Percentiles rank a stretch among this genome's conserved stretches.
Evolutionary conservation across 2,113 vertebrate genomes (phyloP).

Genomic region (Laticauda colubrina): DNA sequence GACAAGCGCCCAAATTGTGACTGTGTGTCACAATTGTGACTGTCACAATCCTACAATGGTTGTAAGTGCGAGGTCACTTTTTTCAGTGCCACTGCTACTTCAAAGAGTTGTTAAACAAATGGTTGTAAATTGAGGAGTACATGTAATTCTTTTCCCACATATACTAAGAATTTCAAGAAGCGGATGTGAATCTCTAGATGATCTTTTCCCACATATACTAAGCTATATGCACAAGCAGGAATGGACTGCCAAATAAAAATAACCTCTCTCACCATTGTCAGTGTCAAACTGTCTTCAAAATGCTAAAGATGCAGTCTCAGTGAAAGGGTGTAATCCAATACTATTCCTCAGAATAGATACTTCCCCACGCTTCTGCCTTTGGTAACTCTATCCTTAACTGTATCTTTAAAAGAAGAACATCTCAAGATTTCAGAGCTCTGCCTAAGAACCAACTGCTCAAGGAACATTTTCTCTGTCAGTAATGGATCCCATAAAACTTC

Average conservation of each 20-base stretch:
- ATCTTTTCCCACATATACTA: not conserved
- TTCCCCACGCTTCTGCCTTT: not conserved
- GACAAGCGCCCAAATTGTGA: not conserved
- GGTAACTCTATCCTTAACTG: conserved; percentile 53
- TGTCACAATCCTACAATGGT: not conserved
- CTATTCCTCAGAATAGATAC: conserved; percentile 58
- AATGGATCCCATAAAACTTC: not conserved
- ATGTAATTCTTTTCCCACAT: not conserved
- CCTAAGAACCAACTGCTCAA: conserved; percentile 41
- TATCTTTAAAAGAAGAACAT: conserved; percentile 39
- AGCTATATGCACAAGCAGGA: not conserved
- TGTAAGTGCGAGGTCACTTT: not conserved
- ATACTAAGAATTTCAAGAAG: no score
- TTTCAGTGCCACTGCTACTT: not conserved
- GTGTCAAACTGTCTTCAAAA: conserved; percentile 34
- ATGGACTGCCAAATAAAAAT: not conserved
- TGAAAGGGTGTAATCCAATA: conserved; percentile 53
- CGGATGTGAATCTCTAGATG: not conserved
- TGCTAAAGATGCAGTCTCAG: not conserved
- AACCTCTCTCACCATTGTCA: not conserved
- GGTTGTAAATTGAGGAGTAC: not conserved
- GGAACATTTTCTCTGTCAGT: not conserved
- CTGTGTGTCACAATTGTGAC: not conserved
- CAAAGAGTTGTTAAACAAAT: not conserved
- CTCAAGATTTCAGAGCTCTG: conserved; percentile 51